Evolutionary conservation across 2,113 vertebrate genomes (phyloP), one percentile per base, ranked within the genome.

Genomic region (Crypturellus undulatus): DNA sequence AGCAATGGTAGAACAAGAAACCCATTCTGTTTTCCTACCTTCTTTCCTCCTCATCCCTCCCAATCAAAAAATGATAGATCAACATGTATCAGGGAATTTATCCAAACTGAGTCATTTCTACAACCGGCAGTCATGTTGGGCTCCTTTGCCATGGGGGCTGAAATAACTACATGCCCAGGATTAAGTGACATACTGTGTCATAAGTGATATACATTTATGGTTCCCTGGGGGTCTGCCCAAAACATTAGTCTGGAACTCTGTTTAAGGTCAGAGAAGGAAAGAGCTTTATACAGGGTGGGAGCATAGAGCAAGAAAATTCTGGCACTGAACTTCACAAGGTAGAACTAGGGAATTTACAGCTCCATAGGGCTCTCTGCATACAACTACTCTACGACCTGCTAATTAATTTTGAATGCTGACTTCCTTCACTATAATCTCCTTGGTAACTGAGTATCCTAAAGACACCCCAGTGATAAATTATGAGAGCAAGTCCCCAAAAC

Each of bases 361-460:
- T 95, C 92, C 84, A 65, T 26, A 79, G 82, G 89, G 91, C 43
- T 15, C 86, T 90, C 92, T 79, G 59, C 62, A 76, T 28, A 73
- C 81, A 96, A 82, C 92, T 92, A n/a, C 75, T 94, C 94, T 90
- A 95, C 0, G 10, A 96, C 63, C 88, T 94, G 95, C 94, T 96
- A 96, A 96, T 96, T 93, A 97, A 95, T 96, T 92, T 94, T 79
- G 86, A 97, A 96, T 88, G 90, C 87, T 92, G 92, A 95, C 92
- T 94, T 95, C 92, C 91, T 90, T 68, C 88, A 54, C 81, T 71
- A 75, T 65, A 93, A 77, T 51, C 63, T 90, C 84, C 36, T 76
- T 68, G 51, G 76, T 89, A 92, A 84, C 54, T 52, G 87, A 94
- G 88, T 71, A 83, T 87, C 69, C 86, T 93, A 82, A 58, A 96